Percentiles rank a stretch among this genome's conserved stretches.
phyloP scores from a whole-genome alignment of 2,888 invertebrate genomes.

The Morpho achilles region DNA sequence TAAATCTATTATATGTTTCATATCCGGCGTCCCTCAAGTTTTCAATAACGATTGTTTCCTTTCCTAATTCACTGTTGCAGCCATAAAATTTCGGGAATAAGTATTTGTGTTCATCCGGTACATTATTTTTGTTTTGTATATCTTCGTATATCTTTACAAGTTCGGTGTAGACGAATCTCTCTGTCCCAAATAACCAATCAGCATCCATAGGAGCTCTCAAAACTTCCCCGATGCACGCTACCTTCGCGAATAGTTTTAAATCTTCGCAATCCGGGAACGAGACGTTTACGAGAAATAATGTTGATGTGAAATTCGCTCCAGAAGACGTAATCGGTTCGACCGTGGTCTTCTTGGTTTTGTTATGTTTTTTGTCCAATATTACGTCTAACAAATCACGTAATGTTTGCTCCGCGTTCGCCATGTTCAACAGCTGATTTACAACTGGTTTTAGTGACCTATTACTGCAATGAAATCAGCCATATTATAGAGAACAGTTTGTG shows the following conservation, averaged over 20 bases:
- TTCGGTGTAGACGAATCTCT: constrained; percentile 43
- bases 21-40: constrained; percentile 48
- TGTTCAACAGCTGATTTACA: constrained; percentile 15
- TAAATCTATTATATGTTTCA: constrained; percentile 40
- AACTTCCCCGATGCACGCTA: constrained; percentile 42
- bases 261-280: constrained; percentile 31
- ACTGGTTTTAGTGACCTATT: constrained; percentile 18
- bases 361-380: constrained; percentile 31
- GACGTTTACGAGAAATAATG: constrained; percentile 36
- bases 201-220: constrained; percentile 34
- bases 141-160: constrained; percentile 36
- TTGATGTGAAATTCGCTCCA: constrained; percentile 50
- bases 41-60: constrained; percentile 53
- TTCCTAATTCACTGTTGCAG: constrained; percentile 28
- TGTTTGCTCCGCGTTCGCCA: constrained; percentile 37
- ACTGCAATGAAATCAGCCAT: constrained; percentile 15
- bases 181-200: constrained; percentile 39
- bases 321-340: constrained; percentile 37
- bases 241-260: constrained; percentile 34
- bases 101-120: constrained; percentile 38
- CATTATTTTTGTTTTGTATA: constrained; percentile 37
- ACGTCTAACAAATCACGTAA: constrained; percentile 33
- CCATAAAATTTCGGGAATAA: constrained; percentile 46
- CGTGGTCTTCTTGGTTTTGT: constrained; percentile 32
- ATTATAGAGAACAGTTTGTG: constrained; percentile 5